Base-by-base conservation (phyloP, 2,888 invertebrate genomes). In the Drosophila pseudotakahashii region DNA sequence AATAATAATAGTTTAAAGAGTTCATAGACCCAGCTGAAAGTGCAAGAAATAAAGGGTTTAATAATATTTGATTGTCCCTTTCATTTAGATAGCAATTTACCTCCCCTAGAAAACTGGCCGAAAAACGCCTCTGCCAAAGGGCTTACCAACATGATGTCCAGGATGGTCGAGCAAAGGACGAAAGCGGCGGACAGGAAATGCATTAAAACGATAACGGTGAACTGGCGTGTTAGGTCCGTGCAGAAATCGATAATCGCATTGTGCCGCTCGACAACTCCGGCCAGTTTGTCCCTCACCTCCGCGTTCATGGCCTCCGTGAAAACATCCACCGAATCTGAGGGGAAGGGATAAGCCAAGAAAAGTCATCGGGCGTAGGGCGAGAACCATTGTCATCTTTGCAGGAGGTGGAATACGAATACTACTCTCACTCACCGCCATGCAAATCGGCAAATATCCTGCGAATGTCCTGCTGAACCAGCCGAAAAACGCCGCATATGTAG, bases 111-210 rank as follows among this genome's bases (percentile, higher is more conserved):
- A 19, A 32, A 23, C 7, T 23, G 23, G 7, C 3, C 47, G 14
- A 7, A 4, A 16, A 10, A 23, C 3, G 48, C 41, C 62, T 10
- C 63, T 63, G 48, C 3, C 16, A 48, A 42, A 42, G n/a, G 30
- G 67, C 81, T 89, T 81, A 91, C 92, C 89, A 91, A 75, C 86
- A 91, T 81, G 66, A 91, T 78, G 78, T 91, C 86, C 81, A 92
- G 82, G 78, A 90, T 82, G 69, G 92, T 91, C 19, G 87, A 88
- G 63, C 91, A 90, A 34, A 92, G 80, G 44, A 91, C 88, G 72
- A 91, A 73, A 32, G 92, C 91, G 42, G 91, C 90, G 64, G 90
- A 91, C 66, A 92, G 81, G 79, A 92, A 92, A 80, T 91, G 90
- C 77, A 89, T 88, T 78, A 91, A 79, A 69, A 91, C 86, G 77